Conservation (phyloP, 2,113 vertebrate species). For the Pithys albifrons region DNA sequence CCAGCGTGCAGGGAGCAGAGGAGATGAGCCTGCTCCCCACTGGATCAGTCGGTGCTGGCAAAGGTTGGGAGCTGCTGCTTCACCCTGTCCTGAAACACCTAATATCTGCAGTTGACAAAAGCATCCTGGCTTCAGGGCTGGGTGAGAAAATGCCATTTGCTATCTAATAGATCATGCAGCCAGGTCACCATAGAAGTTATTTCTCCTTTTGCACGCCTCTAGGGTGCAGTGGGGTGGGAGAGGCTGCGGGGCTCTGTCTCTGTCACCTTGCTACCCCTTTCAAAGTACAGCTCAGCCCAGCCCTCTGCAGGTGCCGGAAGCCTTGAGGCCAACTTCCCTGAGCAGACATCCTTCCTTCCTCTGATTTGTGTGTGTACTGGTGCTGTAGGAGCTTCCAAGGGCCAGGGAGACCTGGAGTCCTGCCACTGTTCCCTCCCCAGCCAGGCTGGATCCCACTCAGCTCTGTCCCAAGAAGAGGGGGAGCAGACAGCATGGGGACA, state of each 20-base stretch:
- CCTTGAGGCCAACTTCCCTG: background rate
- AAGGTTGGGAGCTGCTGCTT: background rate
- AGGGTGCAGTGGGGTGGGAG: background rate
- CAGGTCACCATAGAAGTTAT: background rate
- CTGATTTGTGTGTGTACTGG: background rate
- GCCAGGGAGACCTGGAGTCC: background rate
- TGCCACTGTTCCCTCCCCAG: background rate
- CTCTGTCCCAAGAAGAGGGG: background rate
- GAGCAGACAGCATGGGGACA: background rate
- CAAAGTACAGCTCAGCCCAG: rapidly evolving
- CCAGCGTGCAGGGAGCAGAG: background rate
- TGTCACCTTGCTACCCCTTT: too few relatives aligned
- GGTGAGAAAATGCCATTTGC: background rate
- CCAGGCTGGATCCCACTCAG: background rate
- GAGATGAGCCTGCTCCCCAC: background rate
- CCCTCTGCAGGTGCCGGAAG: background rate
- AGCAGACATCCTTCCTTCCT: background rate
- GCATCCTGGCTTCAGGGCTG: background rate
- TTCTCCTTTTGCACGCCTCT: background rate
- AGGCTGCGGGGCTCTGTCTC: background rate
- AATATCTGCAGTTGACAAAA: background rate
- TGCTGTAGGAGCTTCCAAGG: background rate
- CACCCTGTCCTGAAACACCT: background rate
- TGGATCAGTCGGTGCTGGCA: background rate
- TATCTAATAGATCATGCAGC: background rate